Evolutionary conservation across 2,888 invertebrate species (phyloP).

Genomic region (Melangyna quadrimaculata): DNA sequence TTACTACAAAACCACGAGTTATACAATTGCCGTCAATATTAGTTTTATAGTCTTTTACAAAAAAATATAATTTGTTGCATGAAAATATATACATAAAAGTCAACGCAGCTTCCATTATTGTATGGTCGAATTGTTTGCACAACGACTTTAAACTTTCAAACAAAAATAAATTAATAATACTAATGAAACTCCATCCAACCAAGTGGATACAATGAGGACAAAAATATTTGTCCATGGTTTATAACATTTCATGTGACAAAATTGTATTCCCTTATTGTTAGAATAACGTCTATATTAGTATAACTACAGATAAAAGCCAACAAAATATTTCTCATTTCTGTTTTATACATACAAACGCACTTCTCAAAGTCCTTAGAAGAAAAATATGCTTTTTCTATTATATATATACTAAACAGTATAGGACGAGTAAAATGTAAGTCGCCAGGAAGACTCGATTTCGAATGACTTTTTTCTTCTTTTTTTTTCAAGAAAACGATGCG

Average conservation of each 20-base stretch:
- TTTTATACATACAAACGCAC: constrained; percentile 1
- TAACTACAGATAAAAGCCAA: constrained; percentile 16
- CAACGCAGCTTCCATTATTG: neutral
- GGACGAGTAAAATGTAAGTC: constrained; percentile 12
- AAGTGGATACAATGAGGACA: neutral
- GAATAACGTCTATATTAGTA: neutral
- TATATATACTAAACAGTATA: too few species aligned
- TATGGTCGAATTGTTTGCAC: neutral
- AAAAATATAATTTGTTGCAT: neutral
- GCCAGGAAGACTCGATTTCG: neutral
- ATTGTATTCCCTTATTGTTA: constrained; percentile 2
- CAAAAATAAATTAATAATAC: neutral
- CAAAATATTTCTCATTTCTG: constrained; percentile 19
- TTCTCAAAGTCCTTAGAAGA: neutral
- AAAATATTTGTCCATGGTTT: neutral
- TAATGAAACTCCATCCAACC: neutral
- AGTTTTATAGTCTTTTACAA: constrained; percentile 30
- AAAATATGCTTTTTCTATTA: constrained; percentile 25
- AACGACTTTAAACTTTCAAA: neutral
- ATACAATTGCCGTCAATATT: constrained; percentile 23
- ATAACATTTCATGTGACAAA: neutral
- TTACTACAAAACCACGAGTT: neutral
- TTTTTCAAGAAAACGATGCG: neutral
- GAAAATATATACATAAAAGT: neutral
- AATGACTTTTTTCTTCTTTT: neutral